These are phyloP conservation scores for Oncorhynchus gorbuscha DNA, from an alignment of 2,113 vertebrate species.

Conservation along the genomic window DNA sequence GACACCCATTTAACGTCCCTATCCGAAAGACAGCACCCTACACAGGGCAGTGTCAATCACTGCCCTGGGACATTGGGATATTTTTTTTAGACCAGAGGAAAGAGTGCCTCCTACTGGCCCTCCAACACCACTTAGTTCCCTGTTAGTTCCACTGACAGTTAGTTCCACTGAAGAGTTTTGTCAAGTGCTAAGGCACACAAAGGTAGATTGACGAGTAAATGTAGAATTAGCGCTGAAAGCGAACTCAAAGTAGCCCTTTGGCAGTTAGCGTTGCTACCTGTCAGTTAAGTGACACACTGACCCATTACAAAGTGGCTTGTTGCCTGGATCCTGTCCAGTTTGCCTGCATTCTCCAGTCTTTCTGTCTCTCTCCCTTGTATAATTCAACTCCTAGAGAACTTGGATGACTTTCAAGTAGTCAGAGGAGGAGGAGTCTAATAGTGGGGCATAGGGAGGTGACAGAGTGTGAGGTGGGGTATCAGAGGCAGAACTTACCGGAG, in stretches of 20 bases:
- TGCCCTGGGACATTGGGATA: too few relatives aligned
- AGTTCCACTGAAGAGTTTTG: too few relatives aligned
- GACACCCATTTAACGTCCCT: too few relatives aligned
- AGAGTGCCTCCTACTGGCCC: too few relatives aligned
- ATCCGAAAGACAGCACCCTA: too few relatives aligned
- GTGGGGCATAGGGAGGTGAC: background rate
- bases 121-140: too few relatives aligned
- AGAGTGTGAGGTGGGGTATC: too few relatives aligned
- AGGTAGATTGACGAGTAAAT: too few relatives aligned
- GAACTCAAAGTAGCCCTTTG: background rate
- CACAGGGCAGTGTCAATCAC: too few relatives aligned
- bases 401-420: background rate
- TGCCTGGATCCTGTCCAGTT: background rate
- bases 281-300: background rate
- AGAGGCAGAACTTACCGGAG: constrained; percentile 66
- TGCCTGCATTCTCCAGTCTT: background rate
- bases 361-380: background rate
- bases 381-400: background rate
- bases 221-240: background rate
- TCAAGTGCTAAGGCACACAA: too few relatives aligned
- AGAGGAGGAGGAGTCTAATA: background rate
- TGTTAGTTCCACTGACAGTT: too few relatives aligned
- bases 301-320: background rate
- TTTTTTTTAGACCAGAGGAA: too few relatives aligned
- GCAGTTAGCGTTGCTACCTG: background rate